Conservation (phyloP, 2,113 vertebrate species). For the Panurus biarmicus region DNA sequence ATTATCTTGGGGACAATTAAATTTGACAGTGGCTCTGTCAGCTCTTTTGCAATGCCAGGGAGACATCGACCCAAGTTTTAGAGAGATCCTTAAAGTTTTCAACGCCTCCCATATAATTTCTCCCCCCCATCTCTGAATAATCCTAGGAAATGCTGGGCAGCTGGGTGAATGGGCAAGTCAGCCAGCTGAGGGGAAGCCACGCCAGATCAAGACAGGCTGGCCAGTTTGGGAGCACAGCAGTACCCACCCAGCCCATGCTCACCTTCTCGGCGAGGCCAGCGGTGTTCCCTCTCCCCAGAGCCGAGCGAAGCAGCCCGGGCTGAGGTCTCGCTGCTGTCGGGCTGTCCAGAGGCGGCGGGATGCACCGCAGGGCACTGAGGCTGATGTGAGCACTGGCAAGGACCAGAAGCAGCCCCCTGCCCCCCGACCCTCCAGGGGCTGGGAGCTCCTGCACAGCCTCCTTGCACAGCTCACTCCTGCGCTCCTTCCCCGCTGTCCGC, state of each 20-base stretch:
- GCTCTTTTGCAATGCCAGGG: not conserved
- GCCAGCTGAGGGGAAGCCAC: not conserved
- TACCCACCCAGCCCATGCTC: accelerated
- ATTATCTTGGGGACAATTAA: not conserved
- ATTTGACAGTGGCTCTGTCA: constrained; percentile 7
- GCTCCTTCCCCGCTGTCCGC: accelerated
- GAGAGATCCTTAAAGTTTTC: not conserved
- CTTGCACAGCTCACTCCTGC: not conserved
- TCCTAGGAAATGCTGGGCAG: not conserved
- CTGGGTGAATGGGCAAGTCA: too few relatives aligned
- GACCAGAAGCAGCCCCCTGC: not conserved
- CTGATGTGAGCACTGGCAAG: not conserved
- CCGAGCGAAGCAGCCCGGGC: accelerated
- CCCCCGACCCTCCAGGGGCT: accelerated
- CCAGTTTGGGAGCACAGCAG: accelerated
- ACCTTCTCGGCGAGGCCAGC: not conserved
- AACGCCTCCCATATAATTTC: accelerated
- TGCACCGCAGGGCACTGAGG: too few relatives aligned
- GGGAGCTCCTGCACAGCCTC: not conserved
- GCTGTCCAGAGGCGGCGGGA: too few relatives aligned
- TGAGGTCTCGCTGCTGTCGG: not conserved
- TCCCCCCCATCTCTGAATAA: not conserved
- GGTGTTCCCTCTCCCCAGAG: not conserved
- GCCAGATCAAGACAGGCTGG: accelerated
- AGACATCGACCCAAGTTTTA: not conserved